These are phyloP conservation scores for Epizoanthus stellaris DNA, from an alignment of 92 coral and sea anemone species.

Conservation along the genomic window DNA sequence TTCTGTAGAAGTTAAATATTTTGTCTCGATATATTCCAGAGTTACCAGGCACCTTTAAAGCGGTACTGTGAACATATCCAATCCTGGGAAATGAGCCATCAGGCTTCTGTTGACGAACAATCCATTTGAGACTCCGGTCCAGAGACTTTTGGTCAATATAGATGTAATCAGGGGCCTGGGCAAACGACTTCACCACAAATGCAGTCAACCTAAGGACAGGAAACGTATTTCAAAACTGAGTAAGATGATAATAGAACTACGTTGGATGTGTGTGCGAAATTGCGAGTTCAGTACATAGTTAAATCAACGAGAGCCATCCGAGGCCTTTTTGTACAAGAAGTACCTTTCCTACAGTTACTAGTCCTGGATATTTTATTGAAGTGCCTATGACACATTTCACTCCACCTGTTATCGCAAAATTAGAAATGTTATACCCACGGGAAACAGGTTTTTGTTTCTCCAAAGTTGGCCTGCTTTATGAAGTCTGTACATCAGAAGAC, in stretches of 20 bases:
- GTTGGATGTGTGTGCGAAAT: neutral
- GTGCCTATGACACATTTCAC: no score
- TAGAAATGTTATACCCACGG: no score
- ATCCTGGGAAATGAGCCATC: constrained; percentile 75
- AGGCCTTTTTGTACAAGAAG: no score
- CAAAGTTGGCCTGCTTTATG: no score
- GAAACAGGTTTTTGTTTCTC: no score
- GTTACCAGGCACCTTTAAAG: constrained; percentile 67
- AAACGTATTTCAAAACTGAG: neutral
- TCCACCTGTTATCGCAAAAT: no score
- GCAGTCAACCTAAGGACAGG: constrained; percentile 79
- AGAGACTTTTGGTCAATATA: constrained; percentile 67
- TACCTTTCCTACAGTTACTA: no score
- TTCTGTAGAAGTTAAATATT: no score
- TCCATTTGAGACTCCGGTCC: constrained; percentile 57
- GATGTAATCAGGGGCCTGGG: constrained; percentile 79
- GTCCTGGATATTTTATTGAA: no score
- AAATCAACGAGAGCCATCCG: no score
- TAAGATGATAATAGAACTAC: neutral
- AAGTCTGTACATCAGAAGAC: no score
- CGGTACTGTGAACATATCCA: constrained; percentile 75
- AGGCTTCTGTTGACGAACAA: constrained; percentile 57
- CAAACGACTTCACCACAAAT: constrained; percentile 87
- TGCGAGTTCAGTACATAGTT: no score
- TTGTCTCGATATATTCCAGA: neutral